These are phyloP conservation scores for Orchesellides sinensis DNA, from an alignment of 2,888 invertebrate genomes.

Conservation along the genomic window DNA sequence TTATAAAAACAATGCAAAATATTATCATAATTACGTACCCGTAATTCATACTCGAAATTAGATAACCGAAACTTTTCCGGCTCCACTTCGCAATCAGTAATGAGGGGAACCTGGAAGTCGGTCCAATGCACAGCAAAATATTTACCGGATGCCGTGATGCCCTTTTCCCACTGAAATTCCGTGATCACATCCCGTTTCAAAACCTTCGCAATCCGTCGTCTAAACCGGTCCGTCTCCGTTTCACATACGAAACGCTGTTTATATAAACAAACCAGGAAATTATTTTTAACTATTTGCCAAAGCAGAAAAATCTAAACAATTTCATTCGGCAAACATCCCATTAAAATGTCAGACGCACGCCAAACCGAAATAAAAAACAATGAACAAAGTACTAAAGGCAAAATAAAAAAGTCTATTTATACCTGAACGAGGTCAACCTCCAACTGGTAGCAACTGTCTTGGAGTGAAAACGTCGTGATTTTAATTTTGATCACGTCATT, in stretches of 20 bases:
- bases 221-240: background rate
- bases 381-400: too few species aligned
- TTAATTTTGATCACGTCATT: background rate
- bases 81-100: background rate
- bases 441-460: background rate
- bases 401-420: background rate
- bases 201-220: constrained; percentile 9
- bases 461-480: background rate
- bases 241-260: constrained; percentile 13
- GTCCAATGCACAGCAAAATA: constrained; percentile 17
- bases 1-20: background rate
- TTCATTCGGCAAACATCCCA: too few species aligned
- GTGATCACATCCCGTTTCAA: background rate
- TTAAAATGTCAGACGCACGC: too few species aligned
- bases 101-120: background rate
- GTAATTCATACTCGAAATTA: constrained; percentile 4
- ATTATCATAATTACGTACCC: background rate
- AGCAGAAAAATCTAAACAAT: too few species aligned
- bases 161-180: constrained; percentile 10
- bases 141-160: background rate
- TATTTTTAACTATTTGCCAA: too few species aligned
- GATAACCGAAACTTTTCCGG: constrained; percentile 9
- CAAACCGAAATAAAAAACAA: too few species aligned
- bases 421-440: constrained; percentile 38
- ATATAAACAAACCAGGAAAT: background rate